Evolutionary conservation across 2,797 vertebrate species (phyloP).

Genomic region (Menidia menidia): DNA sequence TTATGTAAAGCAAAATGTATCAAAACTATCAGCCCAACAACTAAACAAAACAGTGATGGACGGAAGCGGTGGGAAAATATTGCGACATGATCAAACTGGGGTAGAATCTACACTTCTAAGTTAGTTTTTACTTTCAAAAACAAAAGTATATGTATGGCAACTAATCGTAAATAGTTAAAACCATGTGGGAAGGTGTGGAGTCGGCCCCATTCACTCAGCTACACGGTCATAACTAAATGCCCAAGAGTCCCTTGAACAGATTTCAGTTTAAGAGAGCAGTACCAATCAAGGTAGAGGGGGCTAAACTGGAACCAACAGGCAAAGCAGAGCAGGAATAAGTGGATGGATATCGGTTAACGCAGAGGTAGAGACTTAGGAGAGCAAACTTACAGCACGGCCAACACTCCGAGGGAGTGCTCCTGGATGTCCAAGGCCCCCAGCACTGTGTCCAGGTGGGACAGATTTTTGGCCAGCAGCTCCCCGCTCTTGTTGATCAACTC

Average conservation of each 20-base stretch:
- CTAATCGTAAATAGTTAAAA: neutral
- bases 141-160: neutral
- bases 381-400: constrained; percentile 95
- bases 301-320: neutral
- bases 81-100: too few species aligned
- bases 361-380: neutral
- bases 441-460: constrained; percentile 98
- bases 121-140: neutral
- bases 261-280: neutral
- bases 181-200: neutral
- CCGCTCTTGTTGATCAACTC: constrained; percentile 99
- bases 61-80: neutral
- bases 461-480: constrained; percentile 97
- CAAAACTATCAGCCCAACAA: neutral
- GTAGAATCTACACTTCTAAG: neutral
- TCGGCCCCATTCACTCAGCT: too few species aligned
- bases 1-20: neutral
- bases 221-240: constrained; percentile 1
- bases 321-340: neutral
- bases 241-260: constrained; percentile 10
- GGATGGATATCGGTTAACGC: neutral
- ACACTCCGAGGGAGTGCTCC: constrained; percentile 96
- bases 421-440: constrained; percentile 98
- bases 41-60: neutral
- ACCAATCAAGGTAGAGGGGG: neutral